Evolutionary conservation across 2,888 invertebrate species (phyloP), one percentile per base, ranked within the genome.

Genomic region (Abrostola triplasia): DNA sequence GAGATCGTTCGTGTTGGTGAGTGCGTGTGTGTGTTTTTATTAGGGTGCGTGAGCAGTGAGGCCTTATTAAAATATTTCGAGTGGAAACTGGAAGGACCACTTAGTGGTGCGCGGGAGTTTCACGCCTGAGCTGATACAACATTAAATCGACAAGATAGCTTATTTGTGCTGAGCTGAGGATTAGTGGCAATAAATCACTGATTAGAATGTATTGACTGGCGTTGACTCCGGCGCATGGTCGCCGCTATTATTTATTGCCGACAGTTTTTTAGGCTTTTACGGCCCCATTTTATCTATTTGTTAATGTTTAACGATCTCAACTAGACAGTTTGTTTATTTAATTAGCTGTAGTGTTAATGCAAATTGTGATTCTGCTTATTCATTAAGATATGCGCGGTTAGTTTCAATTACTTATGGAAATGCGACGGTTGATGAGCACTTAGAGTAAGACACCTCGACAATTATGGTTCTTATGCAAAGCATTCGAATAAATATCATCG

Each of bases 41-140:
- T 93, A 92, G 91, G 92, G 90, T 93, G 94, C 94, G 94, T 93
- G 94, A 91, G 92, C 92, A 91, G 92, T 89, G 92, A 90, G 90
- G 92, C 91, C 93, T 94, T 94, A 94, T 94, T 94, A 94, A 94
- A 94, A 94, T 94, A 94, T 94, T 94, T 94, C 93, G 93, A 93
- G 90, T 93, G 91, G 94, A 94, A 94, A 94, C 94, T 94, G 94
- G 94, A 93, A 93, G 94, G 93, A 92, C 94, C 94, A 94, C 94
- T 94, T 94, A 94, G 94, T 91, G 92, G 88, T 91, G 92, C 93
- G 92, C 93, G 93, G 93, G 94, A 93, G 94, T 94, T 94, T 94
- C 94, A 94, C 94, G 94, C 94, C 94, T 91, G 92, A 85, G 83
- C 91, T 92, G 94, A 94, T 94, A 94, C 91, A 92, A 93, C 94